Evolutionary conservation across 2,113 vertebrate genomes (phyloP).

Genomic region (Empidonax alnorum): DNA sequence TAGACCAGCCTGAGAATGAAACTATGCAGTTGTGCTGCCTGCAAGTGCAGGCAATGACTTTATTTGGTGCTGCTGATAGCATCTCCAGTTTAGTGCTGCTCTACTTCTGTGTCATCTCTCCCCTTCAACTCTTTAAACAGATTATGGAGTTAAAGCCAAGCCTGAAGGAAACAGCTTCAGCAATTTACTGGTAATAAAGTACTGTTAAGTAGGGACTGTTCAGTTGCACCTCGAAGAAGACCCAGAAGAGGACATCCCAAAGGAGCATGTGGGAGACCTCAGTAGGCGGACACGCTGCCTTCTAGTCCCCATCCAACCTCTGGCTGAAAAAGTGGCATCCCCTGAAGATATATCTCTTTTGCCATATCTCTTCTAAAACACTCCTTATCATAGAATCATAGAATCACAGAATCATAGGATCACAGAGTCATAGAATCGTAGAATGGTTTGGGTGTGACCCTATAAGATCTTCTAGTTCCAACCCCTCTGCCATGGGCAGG

Average conservation of each 20-base stretch:
- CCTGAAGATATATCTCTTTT: not conserved
- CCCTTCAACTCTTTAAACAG: not conserved
- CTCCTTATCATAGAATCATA: not conserved
- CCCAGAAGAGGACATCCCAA: not conserved
- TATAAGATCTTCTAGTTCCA: not conserved
- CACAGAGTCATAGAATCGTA: not conserved
- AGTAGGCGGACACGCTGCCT: not conserved
- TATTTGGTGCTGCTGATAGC: not conserved
- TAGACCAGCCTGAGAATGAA: not conserved
- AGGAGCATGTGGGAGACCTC: not conserved
- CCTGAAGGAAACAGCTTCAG: not conserved
- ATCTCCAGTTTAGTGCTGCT: not conserved
- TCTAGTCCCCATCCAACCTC: not conserved
- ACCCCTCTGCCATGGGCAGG: not conserved
- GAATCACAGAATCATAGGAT: not conserved
- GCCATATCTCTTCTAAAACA: not conserved
- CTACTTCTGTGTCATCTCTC: not conserved
- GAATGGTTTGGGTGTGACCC: not conserved
- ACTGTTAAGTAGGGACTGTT: not conserved
- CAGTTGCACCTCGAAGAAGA: not conserved
- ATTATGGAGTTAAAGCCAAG: not conserved
- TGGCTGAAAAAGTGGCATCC: not conserved
- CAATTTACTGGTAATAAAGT: not conserved
- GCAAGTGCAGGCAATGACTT: not conserved
- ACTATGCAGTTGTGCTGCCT: not conserved